phyloP scores from a whole-genome alignment of 2,888 invertebrate genomes.

The Shargacucullia verbasci region DNA sequence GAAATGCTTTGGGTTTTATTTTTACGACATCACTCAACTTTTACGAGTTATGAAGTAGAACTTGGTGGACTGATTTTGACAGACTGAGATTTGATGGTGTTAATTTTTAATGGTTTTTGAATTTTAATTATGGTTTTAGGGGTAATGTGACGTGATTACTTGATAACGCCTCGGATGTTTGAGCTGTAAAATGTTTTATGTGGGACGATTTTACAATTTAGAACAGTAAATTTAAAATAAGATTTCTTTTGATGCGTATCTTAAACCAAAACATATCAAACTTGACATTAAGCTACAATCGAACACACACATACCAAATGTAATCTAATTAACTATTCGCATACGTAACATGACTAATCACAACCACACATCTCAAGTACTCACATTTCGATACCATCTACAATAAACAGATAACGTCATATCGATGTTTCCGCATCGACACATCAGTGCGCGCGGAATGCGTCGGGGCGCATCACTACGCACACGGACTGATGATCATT shows the following conservation, averaged over 20 bases:
- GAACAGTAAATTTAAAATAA: slow-evolving; percentile 4
- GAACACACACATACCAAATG: slow-evolving; percentile 36
- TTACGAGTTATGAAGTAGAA: slow-evolving; percentile 75
- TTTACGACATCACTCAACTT: slow-evolving; percentile 77
- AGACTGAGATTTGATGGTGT: slow-evolving; percentile 62
- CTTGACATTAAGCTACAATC: slow-evolving; percentile 24
- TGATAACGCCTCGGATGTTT: slow-evolving; percentile 24
- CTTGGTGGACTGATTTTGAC: slow-evolving; percentile 70
- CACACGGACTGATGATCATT: slow-evolving; percentile 88
- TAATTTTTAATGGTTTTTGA: slow-evolving; percentile 57
- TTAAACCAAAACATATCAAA: slow-evolving; percentile 17
- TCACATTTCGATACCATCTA: slow-evolving; percentile 53
- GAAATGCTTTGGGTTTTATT: slow-evolving; percentile 76
- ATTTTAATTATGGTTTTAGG: slow-evolving; percentile 55
- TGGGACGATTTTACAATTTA: slow-evolving; percentile 5
- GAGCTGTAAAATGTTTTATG: slow-evolving; percentile 48
- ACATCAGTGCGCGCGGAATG: slow-evolving; percentile 61
- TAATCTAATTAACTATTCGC: slow-evolving; percentile 56
- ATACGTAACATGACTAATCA: slow-evolving; percentile 60
- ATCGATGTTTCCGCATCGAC: slow-evolving; percentile 72
- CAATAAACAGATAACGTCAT: slow-evolving; percentile 63
- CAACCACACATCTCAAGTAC: slow-evolving; percentile 53
- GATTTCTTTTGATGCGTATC: slow-evolving; percentile 13
- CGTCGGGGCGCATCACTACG: slow-evolving; percentile 79
- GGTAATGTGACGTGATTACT: slow-evolving; percentile 44